Evolutionary conservation across 2,888 invertebrate genomes (phyloP).

Genomic region (Deladenus siricidicola): DNA sequence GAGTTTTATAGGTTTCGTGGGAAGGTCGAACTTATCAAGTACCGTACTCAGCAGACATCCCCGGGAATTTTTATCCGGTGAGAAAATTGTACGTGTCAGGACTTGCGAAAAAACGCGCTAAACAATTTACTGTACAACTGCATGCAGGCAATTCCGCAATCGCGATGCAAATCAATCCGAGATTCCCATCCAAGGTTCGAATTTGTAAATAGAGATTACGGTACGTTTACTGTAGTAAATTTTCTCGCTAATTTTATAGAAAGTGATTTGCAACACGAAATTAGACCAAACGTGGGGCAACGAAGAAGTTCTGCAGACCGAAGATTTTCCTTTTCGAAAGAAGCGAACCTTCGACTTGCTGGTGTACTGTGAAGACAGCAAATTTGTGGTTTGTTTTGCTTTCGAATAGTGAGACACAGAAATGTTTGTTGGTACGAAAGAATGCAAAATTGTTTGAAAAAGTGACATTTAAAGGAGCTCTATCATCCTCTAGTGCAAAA

Average conservation of each 20-base stretch:
- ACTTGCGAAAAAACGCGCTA: constrained; percentile 34
- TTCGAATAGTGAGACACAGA: too few relatives aligned
- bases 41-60: constrained; percentile 51
- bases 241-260: constrained; percentile 26
- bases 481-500: too few relatives aligned
- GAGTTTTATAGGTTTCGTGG: constrained; percentile 36
- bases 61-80: constrained; percentile 48
- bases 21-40: constrained; percentile 50
- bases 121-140: constrained; percentile 46
- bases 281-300: constrained; percentile 31
- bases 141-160: constrained; percentile 40
- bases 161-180: constrained; percentile 41
- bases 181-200: constrained; percentile 35
- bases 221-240: not conserved
- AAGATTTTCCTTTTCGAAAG: constrained; percentile 38
- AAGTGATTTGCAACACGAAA: constrained; percentile 34
- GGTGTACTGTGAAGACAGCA: constrained; percentile 41
- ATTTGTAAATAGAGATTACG: not conserved
- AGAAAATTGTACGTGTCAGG: constrained; percentile 41
- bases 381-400: constrained; percentile 31
- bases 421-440: too few relatives aligned
- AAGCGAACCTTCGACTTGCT: constrained; percentile 47
- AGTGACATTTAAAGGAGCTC: too few relatives aligned
- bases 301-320: constrained; percentile 28
- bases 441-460: too few relatives aligned